Base-by-base conservation (phyloP, 2,113 vertebrate genomes). In the Ptilorrhoa leucosticta region DNA sequence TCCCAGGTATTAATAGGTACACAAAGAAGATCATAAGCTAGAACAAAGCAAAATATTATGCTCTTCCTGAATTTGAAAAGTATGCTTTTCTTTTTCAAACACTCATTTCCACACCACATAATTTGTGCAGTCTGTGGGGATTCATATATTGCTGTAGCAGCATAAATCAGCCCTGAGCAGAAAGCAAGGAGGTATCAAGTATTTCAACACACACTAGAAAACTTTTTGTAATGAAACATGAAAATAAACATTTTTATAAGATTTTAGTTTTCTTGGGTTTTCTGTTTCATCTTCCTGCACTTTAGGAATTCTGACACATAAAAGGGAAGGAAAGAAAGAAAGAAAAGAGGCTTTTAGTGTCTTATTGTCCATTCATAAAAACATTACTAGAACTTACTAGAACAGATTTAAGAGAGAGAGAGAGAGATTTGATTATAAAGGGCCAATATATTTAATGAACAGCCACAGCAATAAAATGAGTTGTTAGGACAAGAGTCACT, bases 1-100 rank as follows among this genome's bases (percentile, higher is more conserved):
- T 90, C 71, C 28, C 60, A 94, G 88, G 94, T 95, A 96, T 86
- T 90, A 95, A 77, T 21, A 94, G 19, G 79, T 86, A 86, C 64
- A 89, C 1, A 17, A 89, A 93, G 27, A 90, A 84, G 64, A 93
- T 91, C 64, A 81, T 57, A 95, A 90, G 76, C 56, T 90, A 86
- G 56, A 91, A 73, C 0, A 39, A 96, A 89, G 31, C n/a, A 93
- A 96, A 95, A 93, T 64, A 87, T 47, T 83, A 51, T 64, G 44
- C 51, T 95, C 71, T 85, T 90, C 85, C 82, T 86, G 84, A 89
- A 83, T 88, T 86, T 93, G 44, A 51, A 83, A 96, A 93, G 70
- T 33, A 71, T 85, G 81, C 23, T 87, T 91, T 86, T 87, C 70
- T 94, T 91, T 80, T 76, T 80, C 57, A 94, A 95, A 91, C 45